Evolutionary conservation across 2,888 invertebrate genomes (phyloP).

Genomic region (Drosophila prolongata): DNA sequence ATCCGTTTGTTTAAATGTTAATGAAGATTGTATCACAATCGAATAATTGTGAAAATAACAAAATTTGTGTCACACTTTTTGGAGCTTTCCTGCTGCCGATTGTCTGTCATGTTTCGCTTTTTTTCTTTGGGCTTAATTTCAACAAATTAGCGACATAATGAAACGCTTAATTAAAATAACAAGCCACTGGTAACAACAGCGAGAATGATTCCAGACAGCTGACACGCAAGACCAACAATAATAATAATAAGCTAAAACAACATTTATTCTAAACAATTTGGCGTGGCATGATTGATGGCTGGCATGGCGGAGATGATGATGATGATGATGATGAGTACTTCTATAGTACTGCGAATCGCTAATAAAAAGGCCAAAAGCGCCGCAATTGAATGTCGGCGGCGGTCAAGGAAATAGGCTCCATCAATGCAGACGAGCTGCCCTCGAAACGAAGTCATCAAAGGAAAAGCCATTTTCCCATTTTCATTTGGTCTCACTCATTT

Average conservation of each 20-base stretch:
- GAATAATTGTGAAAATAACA: slow-evolving; percentile 24
- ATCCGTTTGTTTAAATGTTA: background rate
- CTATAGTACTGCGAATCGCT: slow-evolving; percentile 46
- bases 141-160: slow-evolving; percentile 73
- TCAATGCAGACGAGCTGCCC: slow-evolving; percentile 26
- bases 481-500: slow-evolving; percentile 30
- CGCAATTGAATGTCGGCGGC: slow-evolving; percentile 53
- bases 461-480: slow-evolving; percentile 39
- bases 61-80: slow-evolving; percentile 23
- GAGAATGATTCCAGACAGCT: slow-evolving; percentile 42
- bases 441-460: slow-evolving; percentile 57
- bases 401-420: slow-evolving; percentile 59
- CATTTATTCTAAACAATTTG: slow-evolving; percentile 58
- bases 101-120: slow-evolving; percentile 26
- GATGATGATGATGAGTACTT: slow-evolving; percentile 49
- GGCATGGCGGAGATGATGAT: slow-evolving; percentile 39
- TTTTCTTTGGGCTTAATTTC: slow-evolving; percentile 30
- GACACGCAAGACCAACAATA: slow-evolving; percentile 56
- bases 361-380: slow-evolving; percentile 44
- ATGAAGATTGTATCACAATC: slow-evolving; percentile 7
- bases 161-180: slow-evolving; percentile 75
- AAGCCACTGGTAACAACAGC: slow-evolving; percentile 46
- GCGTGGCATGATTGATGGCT: slow-evolving; percentile 64
- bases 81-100: slow-evolving; percentile 1
- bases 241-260: slow-evolving; percentile 37